These are phyloP conservation scores for Lontra canadensis DNA, from an alignment of 2,113 vertebrate genomes.

Conservation along the genomic window DNA sequence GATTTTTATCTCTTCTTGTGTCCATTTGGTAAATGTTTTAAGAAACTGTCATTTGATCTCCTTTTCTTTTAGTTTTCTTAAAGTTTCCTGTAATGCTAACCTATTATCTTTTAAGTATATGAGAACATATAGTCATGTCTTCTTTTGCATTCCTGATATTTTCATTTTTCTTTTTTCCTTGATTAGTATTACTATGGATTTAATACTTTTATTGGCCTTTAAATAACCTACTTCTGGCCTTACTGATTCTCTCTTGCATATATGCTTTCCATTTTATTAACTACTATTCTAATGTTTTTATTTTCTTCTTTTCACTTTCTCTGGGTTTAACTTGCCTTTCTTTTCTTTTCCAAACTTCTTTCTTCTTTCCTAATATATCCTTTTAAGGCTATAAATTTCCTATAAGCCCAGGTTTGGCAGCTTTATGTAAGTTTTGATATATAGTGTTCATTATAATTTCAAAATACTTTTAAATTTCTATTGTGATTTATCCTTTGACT, in stretches of 20 bases:
- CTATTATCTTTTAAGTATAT: neutral
- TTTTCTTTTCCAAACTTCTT: neutral
- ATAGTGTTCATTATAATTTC: conserved; percentile 6
- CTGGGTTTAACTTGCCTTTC: neutral
- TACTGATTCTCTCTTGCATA: neutral
- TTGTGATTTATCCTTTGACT: neutral
- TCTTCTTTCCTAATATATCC: neutral
- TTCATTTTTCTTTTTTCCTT: neutral
- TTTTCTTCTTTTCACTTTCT: neutral
- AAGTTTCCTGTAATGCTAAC: neutral
- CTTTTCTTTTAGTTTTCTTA: neutral
- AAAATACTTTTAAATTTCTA: conserved; percentile 7
- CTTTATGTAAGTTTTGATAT: neutral
- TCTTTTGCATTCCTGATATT: neutral
- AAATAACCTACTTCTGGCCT: neutral
- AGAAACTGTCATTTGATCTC: neutral
- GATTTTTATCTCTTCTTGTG: neutral
- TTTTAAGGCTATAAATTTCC: neutral
- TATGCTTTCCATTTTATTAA: conserved; percentile 3
- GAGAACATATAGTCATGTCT: neutral
- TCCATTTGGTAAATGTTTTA: neutral
- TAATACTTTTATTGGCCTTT: neutral
- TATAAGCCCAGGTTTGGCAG: neutral
- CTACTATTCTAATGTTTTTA: neutral
- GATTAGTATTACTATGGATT: neutral